Percentiles rank a stretch among this genome's conserved stretches.
These are phyloP conservation scores for Notodonta ziczac DNA, from an alignment of 2,888 invertebrate genomes.

Conservation along the genomic window DNA sequence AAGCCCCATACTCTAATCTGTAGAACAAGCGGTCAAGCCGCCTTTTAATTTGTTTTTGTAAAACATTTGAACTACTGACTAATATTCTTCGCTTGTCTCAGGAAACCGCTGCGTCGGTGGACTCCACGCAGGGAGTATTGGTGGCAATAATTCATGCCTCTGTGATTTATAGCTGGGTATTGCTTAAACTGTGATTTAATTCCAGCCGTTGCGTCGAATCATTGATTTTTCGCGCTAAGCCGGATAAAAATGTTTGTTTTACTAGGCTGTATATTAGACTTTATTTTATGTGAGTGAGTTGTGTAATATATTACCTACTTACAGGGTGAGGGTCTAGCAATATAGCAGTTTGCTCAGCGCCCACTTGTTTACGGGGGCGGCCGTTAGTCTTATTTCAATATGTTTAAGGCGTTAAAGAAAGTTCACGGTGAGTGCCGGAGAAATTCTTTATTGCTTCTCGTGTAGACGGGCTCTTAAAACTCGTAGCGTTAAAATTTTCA, in stretches of 20 bases:
- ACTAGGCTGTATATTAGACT: background rate
- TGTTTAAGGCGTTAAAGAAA: conserved; percentile 13
- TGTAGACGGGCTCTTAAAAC: conserved; percentile 6
- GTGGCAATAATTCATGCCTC: conserved; percentile 21
- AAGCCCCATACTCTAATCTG: no score
- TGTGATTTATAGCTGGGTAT: conserved; percentile 27
- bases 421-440: conserved; percentile 6
- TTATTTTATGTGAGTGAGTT: no score
- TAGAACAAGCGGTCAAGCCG: no score
- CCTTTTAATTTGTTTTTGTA: no score
- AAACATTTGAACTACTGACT: background rate
- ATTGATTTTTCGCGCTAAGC: conserved; percentile 1
- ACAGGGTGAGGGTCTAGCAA: background rate
- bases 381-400: conserved; percentile 23
- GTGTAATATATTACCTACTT: no score
- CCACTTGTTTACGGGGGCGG: background rate
- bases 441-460: conserved; percentile 7
- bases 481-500: background rate
- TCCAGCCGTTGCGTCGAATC: background rate
- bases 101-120: background rate
- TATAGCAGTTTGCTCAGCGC: background rate
- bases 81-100: background rate
- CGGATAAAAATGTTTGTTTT: background rate
- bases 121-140: no score
- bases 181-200: conserved; percentile 22